These are phyloP conservation scores for Rosalia funebris DNA, from an alignment of 2,888 invertebrate species.

Conservation along the genomic window DNA sequence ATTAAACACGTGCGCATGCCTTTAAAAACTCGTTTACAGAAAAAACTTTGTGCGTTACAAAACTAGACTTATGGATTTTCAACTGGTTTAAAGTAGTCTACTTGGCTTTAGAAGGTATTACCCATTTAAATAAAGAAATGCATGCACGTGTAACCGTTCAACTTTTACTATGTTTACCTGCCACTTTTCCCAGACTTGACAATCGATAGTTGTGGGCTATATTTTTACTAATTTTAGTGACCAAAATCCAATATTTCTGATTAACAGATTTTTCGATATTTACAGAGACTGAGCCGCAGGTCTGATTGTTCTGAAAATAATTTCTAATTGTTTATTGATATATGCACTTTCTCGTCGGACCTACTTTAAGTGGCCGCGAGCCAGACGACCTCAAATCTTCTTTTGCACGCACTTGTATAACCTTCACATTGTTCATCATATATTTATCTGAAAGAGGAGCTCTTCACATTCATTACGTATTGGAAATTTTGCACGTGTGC, in stretches of 20 bases:
- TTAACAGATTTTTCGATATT: conserved; percentile 8
- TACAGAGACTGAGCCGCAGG: conserved; percentile 16
- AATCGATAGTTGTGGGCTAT: too few relatives aligned
- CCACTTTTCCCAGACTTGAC: too few relatives aligned
- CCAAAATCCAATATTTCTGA: too few relatives aligned
- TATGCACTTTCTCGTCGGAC: conserved; percentile 45
- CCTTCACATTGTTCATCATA: conserved; percentile 36
- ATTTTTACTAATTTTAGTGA: too few relatives aligned
- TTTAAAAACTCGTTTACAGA: background rate
- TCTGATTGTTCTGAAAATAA: conserved; percentile 65
- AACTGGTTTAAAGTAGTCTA: too few relatives aligned
- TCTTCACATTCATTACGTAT: background rate
- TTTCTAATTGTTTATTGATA: conserved; percentile 44
- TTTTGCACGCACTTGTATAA: conserved; percentile 32
- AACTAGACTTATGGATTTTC: too few relatives aligned
- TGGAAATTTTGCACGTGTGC: conserved; percentile 6
- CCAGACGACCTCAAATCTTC: conserved; percentile 44
- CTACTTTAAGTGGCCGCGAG: conserved; percentile 41
- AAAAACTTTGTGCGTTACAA: background rate
- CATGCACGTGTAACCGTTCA: too few relatives aligned
- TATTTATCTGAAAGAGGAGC: background rate
- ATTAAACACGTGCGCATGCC: background rate
- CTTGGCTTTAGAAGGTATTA: too few relatives aligned
- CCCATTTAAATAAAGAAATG: too few relatives aligned
- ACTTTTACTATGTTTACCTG: too few relatives aligned